phyloP scores from a whole-genome alignment of 2,113 vertebrate genomes.

The Neolamprologus falcicula region DNA sequence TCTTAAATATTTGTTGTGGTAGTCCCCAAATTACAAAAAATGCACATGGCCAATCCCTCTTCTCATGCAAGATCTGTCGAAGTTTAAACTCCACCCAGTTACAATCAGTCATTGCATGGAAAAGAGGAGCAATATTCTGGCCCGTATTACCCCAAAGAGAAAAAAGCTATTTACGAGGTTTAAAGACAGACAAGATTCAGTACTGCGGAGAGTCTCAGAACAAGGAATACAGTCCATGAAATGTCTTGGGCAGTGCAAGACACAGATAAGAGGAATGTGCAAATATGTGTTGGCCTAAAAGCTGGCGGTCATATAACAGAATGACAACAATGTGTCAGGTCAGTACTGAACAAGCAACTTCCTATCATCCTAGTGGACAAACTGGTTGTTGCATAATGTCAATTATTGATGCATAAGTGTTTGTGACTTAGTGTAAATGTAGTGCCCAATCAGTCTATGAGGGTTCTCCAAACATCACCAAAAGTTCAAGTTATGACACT shows the following conservation, averaged over 20 bases:
- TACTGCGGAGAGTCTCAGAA: background rate
- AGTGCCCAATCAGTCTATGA: background rate
- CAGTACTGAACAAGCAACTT: conserved; percentile 6
- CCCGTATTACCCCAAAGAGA: background rate
- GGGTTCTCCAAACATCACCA: conserved; percentile 19
- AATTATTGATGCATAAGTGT: background rate
- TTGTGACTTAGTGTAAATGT: background rate
- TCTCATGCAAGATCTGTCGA: background rate
- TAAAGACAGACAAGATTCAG: background rate
- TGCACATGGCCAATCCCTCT: background rate
- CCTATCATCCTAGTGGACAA: background rate
- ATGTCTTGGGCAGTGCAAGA: background rate
- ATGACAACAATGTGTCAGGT: background rate
- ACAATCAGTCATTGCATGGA: background rate
- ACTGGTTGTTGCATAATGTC: background rate
- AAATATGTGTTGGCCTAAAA: conserved; percentile 1
- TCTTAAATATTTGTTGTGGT: background rate
- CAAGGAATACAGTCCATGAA: background rate
- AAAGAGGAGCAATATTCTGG: background rate
- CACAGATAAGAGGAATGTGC: background rate
- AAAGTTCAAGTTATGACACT: conserved; percentile 15
- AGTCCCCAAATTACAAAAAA: background rate
- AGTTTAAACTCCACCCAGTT: background rate
- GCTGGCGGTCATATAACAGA: background rate
- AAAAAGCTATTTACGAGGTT: background rate